Evolutionary conservation across 2,113 vertebrate species (phyloP), one percentile per base, ranked within the genome.

Genomic region (Gymnorhina tibicen): DNA sequence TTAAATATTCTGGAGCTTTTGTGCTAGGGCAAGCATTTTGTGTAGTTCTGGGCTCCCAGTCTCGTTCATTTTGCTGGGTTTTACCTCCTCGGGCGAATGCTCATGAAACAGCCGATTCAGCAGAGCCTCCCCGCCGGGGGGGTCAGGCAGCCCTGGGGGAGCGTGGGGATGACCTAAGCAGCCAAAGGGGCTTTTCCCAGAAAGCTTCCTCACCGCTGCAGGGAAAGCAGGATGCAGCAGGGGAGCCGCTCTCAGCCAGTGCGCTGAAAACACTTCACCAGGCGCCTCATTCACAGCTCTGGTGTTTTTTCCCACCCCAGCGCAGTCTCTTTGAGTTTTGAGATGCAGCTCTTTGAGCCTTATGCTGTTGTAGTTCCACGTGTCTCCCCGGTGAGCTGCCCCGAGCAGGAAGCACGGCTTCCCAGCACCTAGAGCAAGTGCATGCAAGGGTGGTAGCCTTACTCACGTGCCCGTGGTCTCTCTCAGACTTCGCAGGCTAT

Each of bases 331-430:
- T n/a, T n/a, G n/a, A n/a, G n/a, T n/a, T n/a, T n/a, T n/a, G n/a
- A 27, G 27, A 41, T 22, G 50, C 62, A 8, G 20, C 3, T 39
- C 42, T 30, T 24, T 2, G 21, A 1, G 7, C 27, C 7, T 46
- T 5, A 0, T 5, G 28, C 53, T 23, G 13, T 6, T 39, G 33
- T 6, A 24, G 23, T 6, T 77, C 32, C 64, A 4, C 0, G 1
- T 7, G 49, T 77, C 7, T 49, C 63, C 62, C 4, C 13, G 44
- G n/a, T 52, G 85, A 64, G 77, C 28, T 0, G 3, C 19, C 14
- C 27, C 0, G 1, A 16, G 13, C 0, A 4, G 46, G 16, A 16
- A n/a, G 27, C 32, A 0, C 3, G 11, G 37, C 60, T 85, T 52
- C 37, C 46, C 21, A 16, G 7, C 1, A 0, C 46, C 44, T 10